Conservation (phyloP, 2,888 invertebrate genomes). For the Campoplex nolae region DNA sequence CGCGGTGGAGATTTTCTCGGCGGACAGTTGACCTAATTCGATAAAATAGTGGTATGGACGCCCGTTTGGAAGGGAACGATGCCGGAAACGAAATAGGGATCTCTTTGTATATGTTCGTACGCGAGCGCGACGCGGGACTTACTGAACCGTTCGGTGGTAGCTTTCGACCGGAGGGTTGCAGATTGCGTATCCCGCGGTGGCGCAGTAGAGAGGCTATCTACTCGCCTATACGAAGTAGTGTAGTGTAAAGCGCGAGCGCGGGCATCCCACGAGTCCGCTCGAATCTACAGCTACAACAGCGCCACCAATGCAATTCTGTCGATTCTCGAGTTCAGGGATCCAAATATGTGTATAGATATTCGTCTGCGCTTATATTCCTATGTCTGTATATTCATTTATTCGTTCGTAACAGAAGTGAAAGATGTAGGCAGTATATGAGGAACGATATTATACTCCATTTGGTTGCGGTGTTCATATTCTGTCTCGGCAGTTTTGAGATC, state of each 20-base stretch:
- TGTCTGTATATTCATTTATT: constrained; percentile 20
- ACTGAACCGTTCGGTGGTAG: constrained; percentile 68
- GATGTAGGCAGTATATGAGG: constrained; percentile 10
- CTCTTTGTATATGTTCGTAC: constrained; percentile 66
- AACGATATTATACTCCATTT: constrained; percentile 32
- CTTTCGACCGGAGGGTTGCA: constrained; percentile 53
- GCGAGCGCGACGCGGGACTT: constrained; percentile 74
- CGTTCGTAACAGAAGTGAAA: not conserved
- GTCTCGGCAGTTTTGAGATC: constrained; percentile 48
- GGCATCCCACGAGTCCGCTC: constrained; percentile 46
- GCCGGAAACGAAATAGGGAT: constrained; percentile 46
- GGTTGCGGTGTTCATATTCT: constrained; percentile 69
- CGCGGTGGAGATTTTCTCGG: constrained; percentile 59
- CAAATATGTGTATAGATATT: not conserved
- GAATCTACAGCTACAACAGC: constrained; percentile 52
- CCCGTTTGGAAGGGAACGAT: constrained; percentile 36
- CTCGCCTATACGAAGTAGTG: constrained; percentile 19
- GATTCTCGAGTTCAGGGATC: constrained; percentile 30
- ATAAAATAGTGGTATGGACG: constrained; percentile 49
- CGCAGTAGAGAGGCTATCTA: constrained; percentile 61
- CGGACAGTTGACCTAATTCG: constrained; percentile 73
- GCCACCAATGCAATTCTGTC: constrained; percentile 35
- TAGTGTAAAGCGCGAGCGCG: constrained; percentile 33
- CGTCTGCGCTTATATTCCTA: too few species aligned
- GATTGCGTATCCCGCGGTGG: constrained; percentile 59